Conservation (phyloP, 1,140 invertebrate genomes). For the Drosophila mayri region DNA sequence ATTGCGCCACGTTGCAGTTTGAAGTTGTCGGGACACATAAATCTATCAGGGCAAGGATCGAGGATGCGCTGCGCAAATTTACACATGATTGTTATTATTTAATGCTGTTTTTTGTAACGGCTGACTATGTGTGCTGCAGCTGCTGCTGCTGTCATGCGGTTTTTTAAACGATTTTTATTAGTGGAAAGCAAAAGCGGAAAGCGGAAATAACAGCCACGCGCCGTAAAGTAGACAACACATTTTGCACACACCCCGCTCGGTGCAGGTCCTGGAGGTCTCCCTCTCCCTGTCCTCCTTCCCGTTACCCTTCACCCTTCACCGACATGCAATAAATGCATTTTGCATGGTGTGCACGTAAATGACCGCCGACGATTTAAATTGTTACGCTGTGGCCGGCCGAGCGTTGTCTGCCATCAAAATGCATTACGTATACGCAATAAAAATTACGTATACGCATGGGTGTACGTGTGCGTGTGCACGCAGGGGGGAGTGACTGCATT, state of each 20-base stretch:
- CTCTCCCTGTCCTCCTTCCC: neutral
- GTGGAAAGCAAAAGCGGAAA: conserved; percentile 72
- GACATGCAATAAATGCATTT: conserved; percentile 65
- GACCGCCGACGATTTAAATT: conserved; percentile 81
- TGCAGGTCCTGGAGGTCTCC: neutral
- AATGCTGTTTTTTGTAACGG: conserved; percentile 54
- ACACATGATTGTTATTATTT: conserved; percentile 82
- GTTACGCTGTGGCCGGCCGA: conserved; percentile 53
- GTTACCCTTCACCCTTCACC: neutral
- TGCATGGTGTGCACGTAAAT: conserved; percentile 81
- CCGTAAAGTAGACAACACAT: conserved; percentile 77
- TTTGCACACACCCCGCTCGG: conserved; percentile 23
- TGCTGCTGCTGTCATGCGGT: conserved; percentile 67
- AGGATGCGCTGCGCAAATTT: conserved; percentile 46
- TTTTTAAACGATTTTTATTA: conserved; percentile 83
- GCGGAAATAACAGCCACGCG: conserved; percentile 80
- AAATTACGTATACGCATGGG: conserved; percentile 72
- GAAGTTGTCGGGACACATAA: conserved; percentile 74
- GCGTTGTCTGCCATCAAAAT: conserved; percentile 80
- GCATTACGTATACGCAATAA: conserved; percentile 82
- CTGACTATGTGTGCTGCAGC: conserved; percentile 2
- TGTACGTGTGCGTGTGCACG: neutral
- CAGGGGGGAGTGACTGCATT: conserved; percentile 49
- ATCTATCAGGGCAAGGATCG: conserved; percentile 46
- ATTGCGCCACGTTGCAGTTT: conserved; percentile 77